These are phyloP conservation scores for Lepisosteus oculatus DNA, from an alignment of 2,113 vertebrate genomes.

Conservation along the genomic window DNA sequence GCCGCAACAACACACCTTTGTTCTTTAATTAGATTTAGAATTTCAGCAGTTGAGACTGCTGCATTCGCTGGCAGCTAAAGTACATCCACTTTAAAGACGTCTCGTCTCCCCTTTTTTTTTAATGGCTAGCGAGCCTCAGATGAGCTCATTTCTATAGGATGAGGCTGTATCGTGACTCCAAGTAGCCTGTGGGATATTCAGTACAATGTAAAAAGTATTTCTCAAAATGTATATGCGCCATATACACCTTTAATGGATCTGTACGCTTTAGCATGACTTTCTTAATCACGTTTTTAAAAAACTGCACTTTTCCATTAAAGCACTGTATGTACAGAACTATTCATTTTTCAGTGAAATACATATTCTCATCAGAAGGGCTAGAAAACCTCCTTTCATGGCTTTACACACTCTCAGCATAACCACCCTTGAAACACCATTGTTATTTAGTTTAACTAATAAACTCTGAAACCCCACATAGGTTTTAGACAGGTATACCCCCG, in stretches of 20 bases:
- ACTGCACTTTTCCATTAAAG: too few relatives aligned
- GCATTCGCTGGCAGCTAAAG: slow-evolving; percentile 15
- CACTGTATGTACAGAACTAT: too few relatives aligned
- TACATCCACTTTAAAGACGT: slow-evolving; percentile 8
- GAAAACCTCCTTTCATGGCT: too few relatives aligned
- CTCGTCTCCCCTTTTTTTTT: neutral
- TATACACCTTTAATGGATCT: neutral
- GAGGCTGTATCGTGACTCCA: neutral
- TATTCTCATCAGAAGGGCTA: too few relatives aligned
- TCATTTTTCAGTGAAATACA: too few relatives aligned
- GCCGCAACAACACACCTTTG: slow-evolving; percentile 58
- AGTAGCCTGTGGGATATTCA: neutral
- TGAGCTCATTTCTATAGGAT: neutral
- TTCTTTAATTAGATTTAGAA: slow-evolving; percentile 47
- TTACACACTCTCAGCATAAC: too few relatives aligned
- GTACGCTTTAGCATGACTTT: too few relatives aligned
- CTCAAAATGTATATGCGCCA: neutral
- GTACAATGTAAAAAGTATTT: neutral
- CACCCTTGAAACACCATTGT: too few relatives aligned
- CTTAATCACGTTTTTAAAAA: too few relatives aligned
- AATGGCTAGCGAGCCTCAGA: neutral
- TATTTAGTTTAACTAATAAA: too few relatives aligned
- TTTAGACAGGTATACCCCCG: too few relatives aligned
- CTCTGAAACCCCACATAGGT: too few relatives aligned
- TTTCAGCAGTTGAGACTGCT: slow-evolving; percentile 2